These are phyloP conservation scores for Embidobia sp. DNA, from an alignment of 2,888 invertebrate species.

Conservation along the genomic window DNA sequence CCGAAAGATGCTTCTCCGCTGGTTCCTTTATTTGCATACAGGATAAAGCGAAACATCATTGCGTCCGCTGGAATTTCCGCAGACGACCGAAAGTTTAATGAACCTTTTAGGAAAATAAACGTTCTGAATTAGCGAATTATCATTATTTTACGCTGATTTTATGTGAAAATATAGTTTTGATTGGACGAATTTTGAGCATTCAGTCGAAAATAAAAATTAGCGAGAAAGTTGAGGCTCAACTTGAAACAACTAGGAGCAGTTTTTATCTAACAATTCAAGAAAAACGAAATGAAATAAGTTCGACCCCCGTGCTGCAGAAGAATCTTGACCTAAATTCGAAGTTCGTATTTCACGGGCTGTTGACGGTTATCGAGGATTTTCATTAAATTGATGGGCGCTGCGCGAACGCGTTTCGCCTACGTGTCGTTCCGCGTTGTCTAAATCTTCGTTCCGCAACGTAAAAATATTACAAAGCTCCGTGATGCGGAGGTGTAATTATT, in stretches of 20 bases:
- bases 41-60: constrained; percentile 71
- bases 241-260: constrained; percentile 17
- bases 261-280: constrained; percentile 35
- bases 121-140: constrained; percentile 27
- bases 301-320: constrained; percentile 26
- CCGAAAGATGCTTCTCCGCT: constrained; percentile 32
- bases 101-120: constrained; percentile 27
- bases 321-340: constrained; percentile 49
- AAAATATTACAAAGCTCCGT: too few relatives aligned
- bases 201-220: too few relatives aligned
- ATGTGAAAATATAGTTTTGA: constrained; percentile 16
- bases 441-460: too few relatives aligned
- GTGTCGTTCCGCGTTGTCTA: too few relatives aligned
- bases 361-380: constrained; percentile 21
- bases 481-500: too few relatives aligned
- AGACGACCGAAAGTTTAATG: constrained; percentile 44
- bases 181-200: constrained; percentile 15
- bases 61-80: constrained; percentile 34
- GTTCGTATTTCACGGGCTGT: constrained; percentile 12
- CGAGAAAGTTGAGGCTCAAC: too few relatives aligned
- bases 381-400: constrained; percentile 28
- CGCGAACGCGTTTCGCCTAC: neutral
- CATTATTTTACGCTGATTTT: constrained; percentile 1
- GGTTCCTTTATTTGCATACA: constrained; percentile 72
- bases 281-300: constrained; percentile 42